Evolutionary conservation across 1,140 invertebrate genomes (phyloP).

Genomic region (Ctenoplectra terminalis): DNA sequence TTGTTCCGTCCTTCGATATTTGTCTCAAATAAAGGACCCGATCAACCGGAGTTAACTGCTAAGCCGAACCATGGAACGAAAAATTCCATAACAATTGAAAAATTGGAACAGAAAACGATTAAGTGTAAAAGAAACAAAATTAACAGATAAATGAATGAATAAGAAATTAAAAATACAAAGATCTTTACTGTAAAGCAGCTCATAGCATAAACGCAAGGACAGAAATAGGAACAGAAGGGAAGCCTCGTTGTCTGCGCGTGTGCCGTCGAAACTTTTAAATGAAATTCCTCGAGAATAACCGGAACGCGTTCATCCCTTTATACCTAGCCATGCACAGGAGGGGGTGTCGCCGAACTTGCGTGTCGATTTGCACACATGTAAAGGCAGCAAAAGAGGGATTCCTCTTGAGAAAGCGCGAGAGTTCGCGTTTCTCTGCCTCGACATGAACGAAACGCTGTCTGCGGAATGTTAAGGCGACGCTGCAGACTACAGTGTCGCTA

Average conservation of each 20-base stretch:
- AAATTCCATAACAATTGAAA: no score
- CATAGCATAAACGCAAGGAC: no score
- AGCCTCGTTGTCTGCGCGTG: not conserved
- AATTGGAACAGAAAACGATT: no score
- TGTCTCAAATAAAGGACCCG: no score
- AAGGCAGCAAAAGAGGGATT: slow-evolving; percentile 1
- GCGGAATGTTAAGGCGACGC: slow-evolving; percentile 7
- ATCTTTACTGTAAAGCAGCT: not conserved
- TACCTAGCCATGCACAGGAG: not conserved
- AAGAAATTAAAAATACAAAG: not conserved
- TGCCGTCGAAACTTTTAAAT: slow-evolving; percentile 66
- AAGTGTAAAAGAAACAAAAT: not conserved
- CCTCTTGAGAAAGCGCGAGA: not conserved
- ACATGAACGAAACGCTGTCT: not conserved
- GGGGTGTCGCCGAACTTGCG: slow-evolving; percentile 7
- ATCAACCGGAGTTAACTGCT: no score
- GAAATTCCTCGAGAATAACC: slow-evolving; percentile 65
- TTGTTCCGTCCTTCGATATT: no score
- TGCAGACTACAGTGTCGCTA: not conserved
- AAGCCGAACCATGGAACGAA: no score
- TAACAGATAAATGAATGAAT: not conserved
- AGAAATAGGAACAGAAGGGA: not conserved
- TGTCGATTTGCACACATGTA: slow-evolving; percentile 21
- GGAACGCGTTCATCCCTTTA: slow-evolving; percentile 33
- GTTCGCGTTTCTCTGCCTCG: not conserved